Evolutionary conservation across 1,140 invertebrate genomes (phyloP).

Genomic region (Anthonomus grandis): DNA sequence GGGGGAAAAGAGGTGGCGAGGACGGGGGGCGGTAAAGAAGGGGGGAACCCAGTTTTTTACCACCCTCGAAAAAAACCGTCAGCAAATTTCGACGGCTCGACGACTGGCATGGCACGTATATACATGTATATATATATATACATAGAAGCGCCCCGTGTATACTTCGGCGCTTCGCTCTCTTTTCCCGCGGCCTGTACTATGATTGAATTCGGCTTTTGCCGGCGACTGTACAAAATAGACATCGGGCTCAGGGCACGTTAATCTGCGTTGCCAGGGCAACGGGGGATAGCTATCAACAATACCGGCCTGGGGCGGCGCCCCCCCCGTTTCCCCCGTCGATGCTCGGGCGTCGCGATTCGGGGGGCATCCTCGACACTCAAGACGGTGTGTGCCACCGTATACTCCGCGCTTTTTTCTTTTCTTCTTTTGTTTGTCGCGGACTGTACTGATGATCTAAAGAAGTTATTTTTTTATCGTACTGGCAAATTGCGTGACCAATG

Average conservation of each 20-base stretch:
- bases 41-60: constrained; percentile 7
- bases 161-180: constrained; percentile 8
- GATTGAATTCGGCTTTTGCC: constrained; percentile 45
- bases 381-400: constrained; percentile 24
- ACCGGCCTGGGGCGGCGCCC: constrained; percentile 39
- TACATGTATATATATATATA: no score
- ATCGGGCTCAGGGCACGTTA: constrained; percentile 49
- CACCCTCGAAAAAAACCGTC: constrained; percentile 3
- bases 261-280: constrained; percentile 49
- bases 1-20: no score
- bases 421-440: no score
- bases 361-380: constrained; percentile 23
- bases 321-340: constrained; percentile 7
- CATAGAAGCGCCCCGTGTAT: no score
- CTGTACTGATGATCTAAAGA: no score
- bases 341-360: not conserved
- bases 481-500: no score
- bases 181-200: constrained; percentile 42
- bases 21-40: no score
- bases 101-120: not conserved
- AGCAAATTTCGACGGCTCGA: constrained; percentile 24
- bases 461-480: no score
- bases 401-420: no score
- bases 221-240: constrained; percentile 49
- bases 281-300: constrained; percentile 51